Evolutionary conservation across 64 coral and sea anemone species (phyloP).

Genomic region (Hydrozoanthus tunicans): DNA sequence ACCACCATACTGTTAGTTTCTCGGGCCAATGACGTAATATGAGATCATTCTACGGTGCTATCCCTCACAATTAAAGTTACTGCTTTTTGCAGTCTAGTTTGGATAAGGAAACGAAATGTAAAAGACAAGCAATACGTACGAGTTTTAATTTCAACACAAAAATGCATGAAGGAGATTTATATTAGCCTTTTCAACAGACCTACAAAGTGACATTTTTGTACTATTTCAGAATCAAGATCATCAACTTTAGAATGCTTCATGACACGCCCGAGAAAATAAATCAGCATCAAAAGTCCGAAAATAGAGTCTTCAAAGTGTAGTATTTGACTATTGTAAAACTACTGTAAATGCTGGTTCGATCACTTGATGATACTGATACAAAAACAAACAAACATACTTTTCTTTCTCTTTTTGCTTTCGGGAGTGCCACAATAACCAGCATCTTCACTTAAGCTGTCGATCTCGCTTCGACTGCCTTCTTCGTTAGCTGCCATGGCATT

Average conservation of each 20-base stretch:
- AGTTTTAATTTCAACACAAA: no score
- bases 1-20: not conserved
- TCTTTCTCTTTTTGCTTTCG: conserved; percentile 60
- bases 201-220: no score
- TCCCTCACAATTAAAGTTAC: no score
- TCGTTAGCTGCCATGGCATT: not conserved
- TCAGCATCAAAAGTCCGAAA: not conserved
- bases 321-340: not conserved
- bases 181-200: no score
- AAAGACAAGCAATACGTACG: no score
- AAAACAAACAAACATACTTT: not conserved
- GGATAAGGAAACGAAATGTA: no score
- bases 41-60: no score
- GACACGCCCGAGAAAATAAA: not conserved
- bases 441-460: conserved; percentile 25
- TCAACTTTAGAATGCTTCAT: no score
- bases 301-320: not conserved
- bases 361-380: not conserved
- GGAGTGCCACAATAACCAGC: conserved; percentile 26
- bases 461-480: conserved; percentile 21
- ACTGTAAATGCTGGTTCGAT: not conserved
- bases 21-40: no score
- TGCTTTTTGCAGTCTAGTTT: no score
- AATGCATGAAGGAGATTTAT: no score
- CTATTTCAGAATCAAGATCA: no score